Conservation (phyloP, 2,888 invertebrate species). For the Drosophila demipolita region DNA sequence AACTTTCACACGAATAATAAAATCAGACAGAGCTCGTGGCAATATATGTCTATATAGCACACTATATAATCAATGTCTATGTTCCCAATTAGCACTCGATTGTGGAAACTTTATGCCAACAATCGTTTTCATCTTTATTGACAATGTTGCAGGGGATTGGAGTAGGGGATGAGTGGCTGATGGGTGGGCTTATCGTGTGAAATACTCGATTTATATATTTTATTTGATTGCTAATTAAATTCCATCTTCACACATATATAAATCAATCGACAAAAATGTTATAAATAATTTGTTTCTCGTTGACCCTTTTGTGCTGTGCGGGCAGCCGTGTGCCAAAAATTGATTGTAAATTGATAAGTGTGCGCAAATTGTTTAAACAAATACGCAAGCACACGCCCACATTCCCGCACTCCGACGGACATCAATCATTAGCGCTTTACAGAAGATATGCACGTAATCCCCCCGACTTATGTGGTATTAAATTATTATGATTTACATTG, state of each 20-base stretch:
- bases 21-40: slow-evolving; percentile 42
- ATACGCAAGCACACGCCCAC: slow-evolving; percentile 24
- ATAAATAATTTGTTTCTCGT: slow-evolving; percentile 68
- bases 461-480: slow-evolving; percentile 43
- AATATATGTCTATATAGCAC: slow-evolving; percentile 30
- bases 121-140: slow-evolving; percentile 33
- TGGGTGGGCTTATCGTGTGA: slow-evolving; percentile 62
- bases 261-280: slow-evolving; percentile 68
- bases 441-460: slow-evolving; percentile 24
- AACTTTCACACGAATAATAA: slow-evolving; percentile 51
- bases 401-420: slow-evolving; percentile 24
- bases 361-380: slow-evolving; percentile 67
- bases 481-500: slow-evolving; percentile 49
- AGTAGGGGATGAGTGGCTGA: neutral
- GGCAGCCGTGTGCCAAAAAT: slow-evolving; percentile 56
- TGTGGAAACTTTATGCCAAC: slow-evolving; percentile 73
- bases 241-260: slow-evolving; percentile 42
- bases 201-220: slow-evolving; percentile 28
- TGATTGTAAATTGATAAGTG: slow-evolving; percentile 75
- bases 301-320: slow-evolving; percentile 35
- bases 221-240: slow-evolving; percentile 67
- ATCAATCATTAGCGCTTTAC: slow-evolving; percentile 62
- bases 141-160: slow-evolving; percentile 1
- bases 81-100: slow-evolving; percentile 67
- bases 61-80: slow-evolving; percentile 30